Conservation (phyloP, 2,797 vertebrate genomes). For the Anolis apletophallus region DNA sequence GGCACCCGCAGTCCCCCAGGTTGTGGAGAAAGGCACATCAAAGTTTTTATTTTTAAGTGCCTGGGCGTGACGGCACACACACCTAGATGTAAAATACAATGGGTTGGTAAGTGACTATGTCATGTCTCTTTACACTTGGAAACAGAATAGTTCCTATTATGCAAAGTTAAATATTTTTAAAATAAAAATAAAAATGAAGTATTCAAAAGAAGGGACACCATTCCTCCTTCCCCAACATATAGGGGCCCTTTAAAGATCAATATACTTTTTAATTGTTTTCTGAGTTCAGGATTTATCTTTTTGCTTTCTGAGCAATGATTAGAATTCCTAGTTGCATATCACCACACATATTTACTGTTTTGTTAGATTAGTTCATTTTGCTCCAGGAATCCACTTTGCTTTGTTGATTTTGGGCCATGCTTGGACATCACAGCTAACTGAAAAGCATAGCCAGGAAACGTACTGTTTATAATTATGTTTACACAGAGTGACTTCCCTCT, state of each 20-base stretch:
- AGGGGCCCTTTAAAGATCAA: background rate
- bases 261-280: background rate
- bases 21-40: no score
- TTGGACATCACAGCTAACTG: constrained; percentile 17
- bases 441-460: constrained; percentile 11
- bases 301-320: background rate
- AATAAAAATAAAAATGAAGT: background rate
- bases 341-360: constrained; percentile 23
- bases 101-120: no score
- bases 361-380: constrained; percentile 19
- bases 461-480: constrained; percentile 7
- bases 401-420: constrained; percentile 15
- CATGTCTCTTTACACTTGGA: background rate
- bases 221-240: background rate
- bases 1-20: no score
- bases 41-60: no score
- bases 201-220: background rate
- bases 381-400: constrained; percentile 23
- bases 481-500: background rate
- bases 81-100: no score
- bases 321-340: constrained; percentile 11
- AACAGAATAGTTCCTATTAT: background rate
- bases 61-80: no score
- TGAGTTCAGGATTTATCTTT: background rate
- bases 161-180: background rate